phyloP scores from a whole-genome alignment of 2,797 vertebrate genomes.

The Austrolebias charrua region DNA sequence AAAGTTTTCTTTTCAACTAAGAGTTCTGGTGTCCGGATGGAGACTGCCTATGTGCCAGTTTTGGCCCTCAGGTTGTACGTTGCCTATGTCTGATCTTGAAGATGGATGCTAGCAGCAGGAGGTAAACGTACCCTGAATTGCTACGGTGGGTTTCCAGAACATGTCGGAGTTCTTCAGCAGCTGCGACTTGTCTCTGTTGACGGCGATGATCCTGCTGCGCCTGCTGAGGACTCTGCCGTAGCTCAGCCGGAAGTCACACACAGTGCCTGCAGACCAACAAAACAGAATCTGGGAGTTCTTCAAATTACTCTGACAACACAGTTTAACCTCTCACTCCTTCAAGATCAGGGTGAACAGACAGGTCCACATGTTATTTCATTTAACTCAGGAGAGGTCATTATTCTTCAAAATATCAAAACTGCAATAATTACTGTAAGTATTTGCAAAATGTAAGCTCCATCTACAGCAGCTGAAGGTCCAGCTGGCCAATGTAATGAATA shows the following conservation, averaged over 20 bases:
- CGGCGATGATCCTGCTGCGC: conserved; percentile 85
- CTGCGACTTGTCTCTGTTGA: conserved; percentile 87
- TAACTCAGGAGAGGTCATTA: too few relatives aligned
- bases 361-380: too few relatives aligned
- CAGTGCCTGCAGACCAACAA: conserved; percentile 74
- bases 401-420: too few relatives aligned
- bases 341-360: background rate
- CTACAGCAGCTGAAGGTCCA: too few relatives aligned
- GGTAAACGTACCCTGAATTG: conserved; percentile 82
- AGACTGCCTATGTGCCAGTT: too few relatives aligned
- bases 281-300: background rate
- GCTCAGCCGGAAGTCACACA: conserved; percentile 93
- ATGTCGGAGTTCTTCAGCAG: conserved; percentile 90
- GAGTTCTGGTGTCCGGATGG: too few relatives aligned
- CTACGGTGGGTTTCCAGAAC: conserved; percentile 91
- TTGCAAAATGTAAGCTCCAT: too few relatives aligned
- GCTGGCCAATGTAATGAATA: too few relatives aligned
- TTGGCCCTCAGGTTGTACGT: too few relatives aligned
- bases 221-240: conserved; percentile 87
- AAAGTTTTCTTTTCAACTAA: too few relatives aligned
- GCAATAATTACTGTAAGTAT: too few relatives aligned
- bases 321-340: background rate
- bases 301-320: background rate
- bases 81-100: too few relatives aligned
- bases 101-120: background rate